phyloP scores from a whole-genome alignment of 2,113 vertebrate species.

The Xenus cinereus region DNA sequence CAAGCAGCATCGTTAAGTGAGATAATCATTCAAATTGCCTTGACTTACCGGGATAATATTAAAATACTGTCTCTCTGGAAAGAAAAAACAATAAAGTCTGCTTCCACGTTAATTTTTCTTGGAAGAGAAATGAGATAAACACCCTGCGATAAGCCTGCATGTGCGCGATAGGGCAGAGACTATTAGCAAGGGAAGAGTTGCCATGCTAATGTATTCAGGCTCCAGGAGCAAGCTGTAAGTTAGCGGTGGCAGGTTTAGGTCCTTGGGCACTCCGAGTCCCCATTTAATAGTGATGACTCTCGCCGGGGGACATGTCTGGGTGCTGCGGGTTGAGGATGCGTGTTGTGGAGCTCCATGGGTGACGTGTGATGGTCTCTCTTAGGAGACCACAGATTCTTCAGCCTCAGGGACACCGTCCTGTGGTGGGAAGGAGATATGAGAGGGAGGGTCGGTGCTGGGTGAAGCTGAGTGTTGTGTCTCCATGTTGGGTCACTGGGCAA shows the following conservation, averaged over 20 bases:
- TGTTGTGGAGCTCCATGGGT: background rate
- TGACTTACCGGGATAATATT: background rate
- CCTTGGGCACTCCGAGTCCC: background rate
- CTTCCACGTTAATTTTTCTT: background rate
- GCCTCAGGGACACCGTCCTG: background rate
- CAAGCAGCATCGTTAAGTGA: background rate
- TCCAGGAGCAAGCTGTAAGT: background rate
- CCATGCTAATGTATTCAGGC: background rate
- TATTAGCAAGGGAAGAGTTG: background rate
- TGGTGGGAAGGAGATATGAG: background rate
- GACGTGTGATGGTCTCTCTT: background rate
- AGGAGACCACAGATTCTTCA: background rate
- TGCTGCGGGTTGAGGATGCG: background rate
- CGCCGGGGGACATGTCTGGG: rapidly evolving
- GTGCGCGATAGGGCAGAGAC: background rate
- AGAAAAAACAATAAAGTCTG: background rate
- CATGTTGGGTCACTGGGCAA: background rate
- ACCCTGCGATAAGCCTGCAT: background rate
- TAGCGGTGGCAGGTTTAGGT: background rate
- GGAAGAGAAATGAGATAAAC: background rate
- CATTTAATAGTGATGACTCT: background rate
- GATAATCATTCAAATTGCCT: background rate
- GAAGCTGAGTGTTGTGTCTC: background rate
- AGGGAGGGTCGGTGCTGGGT: background rate
- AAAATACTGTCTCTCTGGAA: background rate